Percentiles rank a stretch among this genome's conserved stretches.
Evolutionary conservation across 37 sponge, comb jelly and placozoan species (phyloP).

Genomic region (Aplysina aerophoba): DNA sequence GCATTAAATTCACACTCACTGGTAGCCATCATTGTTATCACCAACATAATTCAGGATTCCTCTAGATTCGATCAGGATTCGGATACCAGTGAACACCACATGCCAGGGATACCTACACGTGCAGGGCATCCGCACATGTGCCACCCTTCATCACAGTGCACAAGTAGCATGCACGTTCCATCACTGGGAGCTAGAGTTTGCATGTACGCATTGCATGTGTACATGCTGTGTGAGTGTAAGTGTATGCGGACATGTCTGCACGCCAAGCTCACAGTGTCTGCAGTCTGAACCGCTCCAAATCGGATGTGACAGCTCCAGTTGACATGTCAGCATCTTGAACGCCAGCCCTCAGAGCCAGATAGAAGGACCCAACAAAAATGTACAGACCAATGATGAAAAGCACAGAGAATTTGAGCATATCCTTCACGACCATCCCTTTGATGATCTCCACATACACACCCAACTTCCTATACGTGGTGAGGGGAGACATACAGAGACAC

Average conservation of each 20-base stretch:
- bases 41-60: neutral
- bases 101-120: slow-evolving; percentile 31
- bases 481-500: no score
- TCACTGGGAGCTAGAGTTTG: no score
- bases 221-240: no score
- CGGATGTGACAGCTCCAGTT: neutral
- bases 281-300: neutral
- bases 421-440: neutral
- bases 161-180: no score
- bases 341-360: slow-evolving; percentile 27
- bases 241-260: no score
- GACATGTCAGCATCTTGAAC: neutral
- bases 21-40: slow-evolving; percentile 12
- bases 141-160: no score
- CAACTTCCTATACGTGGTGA: no score
- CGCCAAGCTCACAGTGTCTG: neutral
- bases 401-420: slow-evolving; percentile 1
- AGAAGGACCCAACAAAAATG: slow-evolving; percentile 26
- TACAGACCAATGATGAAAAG: neutral
- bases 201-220: no score
- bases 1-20: slow-evolving; percentile 9
- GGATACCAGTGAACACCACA: slow-evolving; percentile 8
- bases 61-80: neutral
- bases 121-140: no score
- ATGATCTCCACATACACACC: neutral